phyloP scores from a whole-genome alignment of 2,888 invertebrate species.

The Eupithecia inturbata region DNA sequence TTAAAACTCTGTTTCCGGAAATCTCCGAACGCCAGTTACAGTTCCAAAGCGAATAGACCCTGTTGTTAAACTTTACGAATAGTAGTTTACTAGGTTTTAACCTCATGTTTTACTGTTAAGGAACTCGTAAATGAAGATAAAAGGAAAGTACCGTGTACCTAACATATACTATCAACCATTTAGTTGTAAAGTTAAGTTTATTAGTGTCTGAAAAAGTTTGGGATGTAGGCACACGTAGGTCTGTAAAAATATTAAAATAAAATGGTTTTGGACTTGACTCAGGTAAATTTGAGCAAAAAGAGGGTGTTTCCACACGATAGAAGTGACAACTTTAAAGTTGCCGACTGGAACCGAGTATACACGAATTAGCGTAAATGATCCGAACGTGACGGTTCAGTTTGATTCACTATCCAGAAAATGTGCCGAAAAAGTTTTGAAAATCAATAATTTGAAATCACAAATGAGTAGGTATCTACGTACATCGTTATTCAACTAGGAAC shows the following conservation, averaged over 20 bases:
- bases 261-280: not conserved
- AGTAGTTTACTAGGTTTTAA: slow-evolving; percentile 28
- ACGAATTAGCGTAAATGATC: not conserved
- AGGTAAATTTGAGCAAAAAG: not conserved
- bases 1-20: slow-evolving; percentile 25
- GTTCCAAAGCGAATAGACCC: slow-evolving; percentile 33
- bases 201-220: not conserved
- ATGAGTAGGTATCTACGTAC: not conserved
- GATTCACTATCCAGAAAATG: not conserved
- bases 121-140: slow-evolving; percentile 20
- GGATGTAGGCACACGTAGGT: not conserved
- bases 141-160: slow-evolving; percentile 15
- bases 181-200: slow-evolving; percentile 9
- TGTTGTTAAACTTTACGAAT: slow-evolving; percentile 32
- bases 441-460: not conserved
- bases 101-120: slow-evolving; percentile 24
- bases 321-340: not conserved
- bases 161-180: slow-evolving; percentile 12
- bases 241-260: not conserved
- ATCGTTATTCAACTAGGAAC: not conserved
- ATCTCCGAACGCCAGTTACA: slow-evolving; percentile 38
- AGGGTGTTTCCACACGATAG: not conserved
- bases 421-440: not conserved
- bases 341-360: not conserved
- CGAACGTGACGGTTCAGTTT: not conserved